phyloP scores from a whole-genome alignment of 1,140 invertebrate genomes.

The Bombus breviceps region DNA sequence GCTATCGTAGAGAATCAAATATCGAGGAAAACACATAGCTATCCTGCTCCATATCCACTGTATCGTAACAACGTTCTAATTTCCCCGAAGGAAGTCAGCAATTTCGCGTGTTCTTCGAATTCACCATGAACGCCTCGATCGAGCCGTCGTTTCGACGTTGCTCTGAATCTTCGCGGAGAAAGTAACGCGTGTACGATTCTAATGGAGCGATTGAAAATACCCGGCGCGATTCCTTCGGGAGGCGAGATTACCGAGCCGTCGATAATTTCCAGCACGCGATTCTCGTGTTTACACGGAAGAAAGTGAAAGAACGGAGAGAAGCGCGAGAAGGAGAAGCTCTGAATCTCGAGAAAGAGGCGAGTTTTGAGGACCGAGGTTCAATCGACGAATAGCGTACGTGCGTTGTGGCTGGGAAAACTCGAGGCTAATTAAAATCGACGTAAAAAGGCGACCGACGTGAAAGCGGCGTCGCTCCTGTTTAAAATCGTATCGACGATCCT shows the following conservation, averaged over 20 bases:
- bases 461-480: conserved; percentile 41
- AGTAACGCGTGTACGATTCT: conserved; percentile 10
- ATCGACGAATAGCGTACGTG: not conserved
- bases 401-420: not conserved
- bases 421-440: conserved; percentile 73
- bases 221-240: not conserved
- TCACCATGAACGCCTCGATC: not conserved
- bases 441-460: conserved; percentile 53
- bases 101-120: not conserved
- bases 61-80: not conserved
- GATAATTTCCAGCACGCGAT: conserved; percentile 27
- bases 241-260: not conserved
- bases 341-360: not conserved
- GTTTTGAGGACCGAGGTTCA: not conserved
- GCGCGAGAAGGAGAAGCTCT: not conserved
- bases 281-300: conserved; percentile 2
- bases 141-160: not conserved
- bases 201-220: conserved; percentile 15
- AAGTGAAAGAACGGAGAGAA: not conserved
- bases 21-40: not conserved
- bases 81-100: not conserved
- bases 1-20: fast-evolving
- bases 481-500: conserved; percentile 44
- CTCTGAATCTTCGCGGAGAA: conserved; percentile 16
- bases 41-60: not conserved